Base-by-base conservation (phyloP, 2,113 vertebrate species). In the Nannobrachium achirus region DNA sequence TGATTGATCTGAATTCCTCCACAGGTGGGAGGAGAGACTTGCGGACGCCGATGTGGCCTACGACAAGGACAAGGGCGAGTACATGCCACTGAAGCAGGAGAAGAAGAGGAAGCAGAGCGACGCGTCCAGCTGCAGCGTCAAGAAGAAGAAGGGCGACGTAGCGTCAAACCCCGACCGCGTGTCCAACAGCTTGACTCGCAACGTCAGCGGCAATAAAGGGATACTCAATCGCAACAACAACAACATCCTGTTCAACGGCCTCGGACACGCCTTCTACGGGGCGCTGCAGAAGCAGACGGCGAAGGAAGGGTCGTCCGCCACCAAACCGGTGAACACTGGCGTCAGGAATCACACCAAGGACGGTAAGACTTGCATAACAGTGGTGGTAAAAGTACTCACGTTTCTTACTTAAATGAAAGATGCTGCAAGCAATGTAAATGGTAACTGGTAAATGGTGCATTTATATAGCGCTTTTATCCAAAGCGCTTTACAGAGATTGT, bases 61-160 rank as follows among this genome's bases (percentile, higher is more conserved):
- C 0, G 93, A 97, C 88, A 93, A 83, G 53, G 94, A 95, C 69
- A 94, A 95, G 81, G 94, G 94, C 1, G 94, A 98, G 76, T 96
- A 94, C 6, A 88, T 95, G 7, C 89, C 96, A 0, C 83, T 93
- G 64, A 95, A 92, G 78, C 95, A 94, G 75, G 96, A 97, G 87
- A 97, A 95, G 81, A 94, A 95, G 71, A 97, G 95, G 78, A 95
- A 95, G 14, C 94, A 94, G 55, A 91, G 90, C 7, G 95, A 95
- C 2, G 79, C 75, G 0, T 82, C 89, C 9, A 82, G 56, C 48
- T 60, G 83, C n/a, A 73, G 57, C 10, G 16, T 72, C 0, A 89
- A 87, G 78, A 92, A 91, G 88, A 91, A 86, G 42, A 89, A 89
- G 64, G 67, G 67, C 0, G 87, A 91, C 0, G 55, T 81, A n/a